Percentiles rank a stretch among this genome's conserved stretches.
Conservation (phyloP, 2,113 vertebrate genomes). For the Polypterus bichir region DNA sequence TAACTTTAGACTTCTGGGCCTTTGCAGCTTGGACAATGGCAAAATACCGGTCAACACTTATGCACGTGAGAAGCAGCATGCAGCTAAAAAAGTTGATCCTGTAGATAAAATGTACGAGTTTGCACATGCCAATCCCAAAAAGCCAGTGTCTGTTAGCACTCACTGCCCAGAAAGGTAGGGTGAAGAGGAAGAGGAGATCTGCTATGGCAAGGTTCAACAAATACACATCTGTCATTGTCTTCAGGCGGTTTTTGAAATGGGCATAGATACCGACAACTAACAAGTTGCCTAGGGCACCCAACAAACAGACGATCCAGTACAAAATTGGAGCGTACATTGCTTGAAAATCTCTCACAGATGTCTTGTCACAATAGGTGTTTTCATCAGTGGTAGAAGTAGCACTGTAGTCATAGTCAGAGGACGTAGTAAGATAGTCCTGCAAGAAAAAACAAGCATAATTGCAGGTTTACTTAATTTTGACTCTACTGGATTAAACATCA, state of each 20-base stretch:
- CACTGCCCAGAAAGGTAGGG: conserved; percentile 75
- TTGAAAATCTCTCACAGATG: conserved; percentile 46
- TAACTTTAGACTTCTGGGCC: conserved; percentile 51
- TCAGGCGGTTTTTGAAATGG: conserved; percentile 55
- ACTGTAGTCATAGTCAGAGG: not conserved
- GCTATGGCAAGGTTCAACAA: conserved; percentile 71
- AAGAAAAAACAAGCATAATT: not conserved
- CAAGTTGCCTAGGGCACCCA: conserved; percentile 64
- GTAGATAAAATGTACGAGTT: conserved; percentile 57
- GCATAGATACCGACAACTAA: conserved; percentile 65
- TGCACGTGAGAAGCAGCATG: conserved; percentile 72
- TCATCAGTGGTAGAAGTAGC: not conserved
- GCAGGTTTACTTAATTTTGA: conserved; percentile 24
- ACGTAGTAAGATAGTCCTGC: conserved; percentile 8
- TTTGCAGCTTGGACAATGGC: conserved; percentile 59
- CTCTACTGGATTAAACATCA: not conserved
- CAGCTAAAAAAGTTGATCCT: conserved; percentile 82
- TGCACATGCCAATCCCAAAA: conserved; percentile 57
- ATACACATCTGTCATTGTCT: conserved; percentile 70
- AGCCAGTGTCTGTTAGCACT: conserved; percentile 52
- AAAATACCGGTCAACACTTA: conserved; percentile 77
- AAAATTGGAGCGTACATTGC: conserved; percentile 51
- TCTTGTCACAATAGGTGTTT: conserved; percentile 39
- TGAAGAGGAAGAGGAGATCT: conserved; percentile 70
- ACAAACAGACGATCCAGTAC: conserved; percentile 62